Percentiles rank a stretch among this genome's conserved stretches.
These are phyloP conservation scores for Acleris sparsana DNA, from an alignment of 2,888 invertebrate genomes.

Conservation along the genomic window DNA sequence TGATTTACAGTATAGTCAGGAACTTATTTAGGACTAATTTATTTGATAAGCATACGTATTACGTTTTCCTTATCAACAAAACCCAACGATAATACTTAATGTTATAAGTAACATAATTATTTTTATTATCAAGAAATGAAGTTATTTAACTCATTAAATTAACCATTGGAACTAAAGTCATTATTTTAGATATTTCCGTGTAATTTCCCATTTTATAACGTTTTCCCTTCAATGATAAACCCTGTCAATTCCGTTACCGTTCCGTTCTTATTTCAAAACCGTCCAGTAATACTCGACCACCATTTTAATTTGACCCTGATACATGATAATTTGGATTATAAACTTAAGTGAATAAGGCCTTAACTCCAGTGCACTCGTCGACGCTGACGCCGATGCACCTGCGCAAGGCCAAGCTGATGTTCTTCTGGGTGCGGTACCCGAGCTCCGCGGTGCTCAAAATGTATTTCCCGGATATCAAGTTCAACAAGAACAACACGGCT, in stretches of 20 bases:
- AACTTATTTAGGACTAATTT: constrained; percentile 8
- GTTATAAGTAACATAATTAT: background rate
- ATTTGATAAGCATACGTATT: background rate
- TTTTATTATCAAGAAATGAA: background rate
- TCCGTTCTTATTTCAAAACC: too few species aligned
- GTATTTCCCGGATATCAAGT: constrained; percentile 99
- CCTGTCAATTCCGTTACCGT: too few species aligned
- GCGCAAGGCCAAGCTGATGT: constrained; percentile 99
- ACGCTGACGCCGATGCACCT: constrained; percentile 99
- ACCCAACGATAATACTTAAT: background rate
- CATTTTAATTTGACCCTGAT: too few species aligned
- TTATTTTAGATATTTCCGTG: constrained; percentile 1
- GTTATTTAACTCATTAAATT: too few species aligned
- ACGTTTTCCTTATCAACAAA: background rate
- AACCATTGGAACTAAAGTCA: background rate
- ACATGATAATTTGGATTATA: too few species aligned
- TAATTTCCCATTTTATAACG: too few species aligned
- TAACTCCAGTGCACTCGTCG: constrained; percentile 95
- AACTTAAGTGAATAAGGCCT: constrained; percentile 71
- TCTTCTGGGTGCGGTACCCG: constrained; percentile 99
- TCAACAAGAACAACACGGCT: constrained; percentile 99
- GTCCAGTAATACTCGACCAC: too few species aligned
- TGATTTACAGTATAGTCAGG: constrained; percentile 28
- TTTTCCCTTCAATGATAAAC: too few species aligned
- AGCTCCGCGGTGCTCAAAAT: constrained; percentile 99